phyloP scores from a whole-genome alignment of 2,113 vertebrate genomes.

The Chauna torquata region DNA sequence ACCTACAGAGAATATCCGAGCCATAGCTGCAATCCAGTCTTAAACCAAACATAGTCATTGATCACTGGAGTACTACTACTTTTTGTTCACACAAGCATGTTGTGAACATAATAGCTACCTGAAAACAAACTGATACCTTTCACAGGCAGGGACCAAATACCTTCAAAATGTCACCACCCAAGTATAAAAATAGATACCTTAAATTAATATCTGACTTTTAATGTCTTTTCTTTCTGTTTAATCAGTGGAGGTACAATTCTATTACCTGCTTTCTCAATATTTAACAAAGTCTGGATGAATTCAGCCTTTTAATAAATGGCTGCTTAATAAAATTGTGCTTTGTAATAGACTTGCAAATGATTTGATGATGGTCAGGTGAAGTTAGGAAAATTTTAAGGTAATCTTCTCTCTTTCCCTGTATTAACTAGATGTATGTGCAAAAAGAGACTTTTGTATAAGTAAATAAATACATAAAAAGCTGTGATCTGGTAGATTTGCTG shows the following conservation, averaged over 20 bases:
- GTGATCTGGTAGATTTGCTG: neutral
- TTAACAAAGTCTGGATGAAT: neutral
- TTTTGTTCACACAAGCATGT: neutral
- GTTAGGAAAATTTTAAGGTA: neutral
- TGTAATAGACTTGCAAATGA: neutral
- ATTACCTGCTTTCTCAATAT: neutral
- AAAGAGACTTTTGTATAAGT: neutral
- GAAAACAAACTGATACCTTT: neutral
- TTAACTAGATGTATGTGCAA: neutral
- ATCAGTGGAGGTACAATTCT: neutral
- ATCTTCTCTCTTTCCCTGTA: neutral
- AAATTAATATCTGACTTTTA: neutral
- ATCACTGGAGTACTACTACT: neutral
- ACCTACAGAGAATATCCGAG: neutral
- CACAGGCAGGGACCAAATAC: neutral
- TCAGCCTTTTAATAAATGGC: neutral
- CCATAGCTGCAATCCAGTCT: neutral
- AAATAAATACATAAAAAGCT: neutral
- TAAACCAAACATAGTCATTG: neutral
- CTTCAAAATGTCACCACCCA: neutral
- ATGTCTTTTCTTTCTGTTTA: neutral
- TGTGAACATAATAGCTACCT: neutral
- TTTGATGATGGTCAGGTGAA: neutral
- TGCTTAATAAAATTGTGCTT: neutral
- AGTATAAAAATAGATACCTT: neutral